Evolutionary conservation across 2,888 invertebrate species (phyloP), one percentile per base, ranked within the genome.

Genomic region (Parnassius orleans): DNA sequence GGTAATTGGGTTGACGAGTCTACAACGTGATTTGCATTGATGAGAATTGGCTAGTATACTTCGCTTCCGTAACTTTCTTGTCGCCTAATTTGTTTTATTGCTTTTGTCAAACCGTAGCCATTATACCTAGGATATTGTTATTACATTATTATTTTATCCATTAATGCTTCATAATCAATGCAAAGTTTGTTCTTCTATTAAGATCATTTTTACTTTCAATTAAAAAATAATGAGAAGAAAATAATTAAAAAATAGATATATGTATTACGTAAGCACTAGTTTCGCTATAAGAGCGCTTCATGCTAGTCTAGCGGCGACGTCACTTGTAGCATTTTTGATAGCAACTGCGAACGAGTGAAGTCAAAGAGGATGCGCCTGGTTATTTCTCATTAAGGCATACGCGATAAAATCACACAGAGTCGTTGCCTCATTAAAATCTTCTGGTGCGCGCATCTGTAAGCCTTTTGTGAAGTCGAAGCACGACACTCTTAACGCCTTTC

Each of bases 11-110:
- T 90, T 91, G 91, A 91, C 90, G 90, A 90, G 90, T 90, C 88
- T 90, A 89, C 90, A 90, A 91, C 91, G 91, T 91, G 90, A 91
- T 91, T 91, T 91, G 91, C 91, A 91, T 91, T 91, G 89, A 90
- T 90, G 90, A 86, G 87, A 88, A 89, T 90, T 87, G 87, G 85
- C 84, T 84, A 80, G 86, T 71, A 67, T 71, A 84, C 85, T 76
- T 80, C 72, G 74, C 78, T 77, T 78, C 77, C 75, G 78, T 81
- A 84, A 84, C 83, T 87, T 84, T 81, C 78, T 80, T 70, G 80
- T 69, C 81, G 77, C 73, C 79, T 84, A 85, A 87, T 89, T 90
- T 86, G 81, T 84, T 88, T 86, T 81, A 86, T 84, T 85, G 78
- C 83, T 76, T 83, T 86, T 84, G 81, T 78, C 79, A 80, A 81